Base-by-base conservation (phyloP, 2,113 vertebrate species). In the Nothobranchius furzeri region DNA sequence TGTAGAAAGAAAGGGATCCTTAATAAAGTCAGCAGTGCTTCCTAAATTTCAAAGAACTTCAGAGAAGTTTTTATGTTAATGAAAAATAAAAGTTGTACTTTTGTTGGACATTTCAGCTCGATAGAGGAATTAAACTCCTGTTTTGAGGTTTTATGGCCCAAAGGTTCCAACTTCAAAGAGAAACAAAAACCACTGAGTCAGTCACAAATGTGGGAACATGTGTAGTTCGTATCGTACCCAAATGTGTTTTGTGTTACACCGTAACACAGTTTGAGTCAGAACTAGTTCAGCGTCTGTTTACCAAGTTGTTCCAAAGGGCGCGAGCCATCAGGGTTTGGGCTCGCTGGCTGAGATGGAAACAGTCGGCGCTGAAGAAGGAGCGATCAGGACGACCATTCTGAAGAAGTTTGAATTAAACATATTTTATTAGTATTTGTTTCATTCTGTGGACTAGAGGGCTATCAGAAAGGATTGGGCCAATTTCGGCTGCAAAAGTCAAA, bases 291-390 rank as follows among this genome's bases (percentile, higher is more conserved):
- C 46, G 14, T 49, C 30, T 13, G 37, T 74, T 86, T 88, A 97
- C 95, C 95, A 97, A 79, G 83, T 93, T 89, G 85, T 92, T 94
- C 97, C 96, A 98, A 25, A 99, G 95, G 53, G 91, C 87, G 46
- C 76, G 93, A 59, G 97, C 91, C 77, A 98, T 93, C 76, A 90
- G 83, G 0, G 94, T 89, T 53, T 98, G 96, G 60, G 95, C 86
- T 75, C 93, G 96, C 90, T 95, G 94, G 85, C 83, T 96, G 49
- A 93, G 92, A 57, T 96, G 95, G 86, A 96, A 94, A 70, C 96
- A 98, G 85, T 98, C 96, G n/a, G 95, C 93, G 7, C 95, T 78
- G 43, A 98, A 95, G 85, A 87, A 96, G 6, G 95, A 94, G 25
- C 86, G 48, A 78, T 98, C 96, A 6, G 89, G 92, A 2, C 1